Conservation (phyloP, 2,888 invertebrate species). For the Stenotaenia linearis region DNA sequence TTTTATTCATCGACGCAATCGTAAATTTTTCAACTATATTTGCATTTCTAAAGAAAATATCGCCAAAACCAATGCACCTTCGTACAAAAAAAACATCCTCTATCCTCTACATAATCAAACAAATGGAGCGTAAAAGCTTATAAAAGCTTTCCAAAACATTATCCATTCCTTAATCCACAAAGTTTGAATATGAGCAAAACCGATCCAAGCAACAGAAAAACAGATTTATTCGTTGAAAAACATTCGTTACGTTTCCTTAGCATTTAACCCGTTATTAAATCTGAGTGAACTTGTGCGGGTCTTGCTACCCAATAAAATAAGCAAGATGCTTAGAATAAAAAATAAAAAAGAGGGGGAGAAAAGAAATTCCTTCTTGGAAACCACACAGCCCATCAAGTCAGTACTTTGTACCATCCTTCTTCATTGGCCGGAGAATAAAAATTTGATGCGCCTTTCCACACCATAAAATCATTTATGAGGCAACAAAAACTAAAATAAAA, state of each 20-base stretch:
- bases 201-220: neutral
- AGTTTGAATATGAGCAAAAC: neutral
- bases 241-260: neutral
- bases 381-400: slow-evolving; percentile 5
- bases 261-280: neutral
- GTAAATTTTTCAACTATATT: neutral
- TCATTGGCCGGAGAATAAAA: neutral
- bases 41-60: neutral
- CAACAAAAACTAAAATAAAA: neutral
- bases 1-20: neutral
- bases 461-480: slow-evolving; percentile 21
- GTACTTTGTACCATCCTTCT: slow-evolving; percentile 12
- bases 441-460: slow-evolving; percentile 1
- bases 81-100: neutral
- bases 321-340: neutral
- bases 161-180: neutral
- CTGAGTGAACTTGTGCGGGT: neutral
- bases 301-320: neutral
- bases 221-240: neutral
- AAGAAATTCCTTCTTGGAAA: slow-evolving; percentile 6
- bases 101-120: neutral
- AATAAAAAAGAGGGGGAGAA: neutral
- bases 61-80: neutral
- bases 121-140: neutral
- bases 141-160: neutral